Conservation (phyloP, 2,797 vertebrate genomes). For the Phrynocephalus guinanensis region DNA sequence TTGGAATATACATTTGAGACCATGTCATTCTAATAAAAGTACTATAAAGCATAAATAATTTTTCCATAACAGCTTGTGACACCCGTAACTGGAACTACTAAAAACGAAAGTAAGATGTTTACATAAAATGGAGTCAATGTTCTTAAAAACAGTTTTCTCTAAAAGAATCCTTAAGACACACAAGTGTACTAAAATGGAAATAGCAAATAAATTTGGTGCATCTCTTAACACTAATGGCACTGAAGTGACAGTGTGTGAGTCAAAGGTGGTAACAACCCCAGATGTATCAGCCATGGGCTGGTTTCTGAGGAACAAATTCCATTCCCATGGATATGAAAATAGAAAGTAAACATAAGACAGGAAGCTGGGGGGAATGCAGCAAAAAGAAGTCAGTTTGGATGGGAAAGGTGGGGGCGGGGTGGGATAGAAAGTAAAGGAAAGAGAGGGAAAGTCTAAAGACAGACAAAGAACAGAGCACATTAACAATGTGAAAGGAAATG, state of each 20-base stretch:
- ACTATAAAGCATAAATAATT: constrained; percentile 31
- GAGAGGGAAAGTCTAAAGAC: constrained; percentile 23
- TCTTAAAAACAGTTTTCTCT: no score
- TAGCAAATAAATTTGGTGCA: background rate
- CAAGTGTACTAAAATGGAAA: no score
- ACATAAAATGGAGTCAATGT: no score
- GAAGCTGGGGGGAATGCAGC: constrained; percentile 66
- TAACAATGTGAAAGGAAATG: constrained; percentile 81
- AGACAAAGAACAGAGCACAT: constrained; percentile 69
- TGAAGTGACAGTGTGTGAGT: constrained; percentile 42
- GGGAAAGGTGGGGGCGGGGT: constrained; percentile 59
- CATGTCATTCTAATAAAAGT: background rate
- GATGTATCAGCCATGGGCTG: constrained; percentile 21
- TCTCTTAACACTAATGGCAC: constrained; percentile 49
- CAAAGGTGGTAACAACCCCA: constrained; percentile 18
- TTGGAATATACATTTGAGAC: background rate
- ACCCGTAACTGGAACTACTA: no score
- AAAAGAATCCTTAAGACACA: no score
- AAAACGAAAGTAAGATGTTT: no score
- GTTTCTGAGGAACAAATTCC: constrained; percentile 66
- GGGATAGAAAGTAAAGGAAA: constrained; percentile 63
- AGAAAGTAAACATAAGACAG: constrained; percentile 76
- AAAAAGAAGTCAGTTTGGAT: constrained; percentile 66
- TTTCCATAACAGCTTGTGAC: no score
- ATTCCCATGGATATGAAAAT: constrained; percentile 83